These are phyloP conservation scores for Spilarctia lutea DNA, from an alignment of 2,888 invertebrate species.

Conservation along the genomic window DNA sequence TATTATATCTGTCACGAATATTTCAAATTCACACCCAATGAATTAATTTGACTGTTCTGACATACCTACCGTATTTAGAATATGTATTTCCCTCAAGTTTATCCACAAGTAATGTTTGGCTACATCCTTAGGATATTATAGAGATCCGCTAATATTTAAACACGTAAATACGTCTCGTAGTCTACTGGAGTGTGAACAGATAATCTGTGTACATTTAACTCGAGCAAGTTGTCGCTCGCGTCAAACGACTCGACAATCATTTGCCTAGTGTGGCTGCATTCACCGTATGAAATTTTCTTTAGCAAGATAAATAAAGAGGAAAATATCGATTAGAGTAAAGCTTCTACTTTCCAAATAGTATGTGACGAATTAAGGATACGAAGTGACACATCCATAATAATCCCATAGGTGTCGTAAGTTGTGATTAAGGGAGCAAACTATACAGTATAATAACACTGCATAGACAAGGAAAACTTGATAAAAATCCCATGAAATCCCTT, in stretches of 20 bases:
- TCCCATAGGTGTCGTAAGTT: too few relatives aligned
- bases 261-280: neutral
- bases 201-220: conserved; percentile 43
- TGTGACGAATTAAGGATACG: too few relatives aligned
- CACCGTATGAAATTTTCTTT: neutral
- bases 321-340: neutral
- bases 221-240: conserved; percentile 21
- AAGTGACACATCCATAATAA: too few relatives aligned
- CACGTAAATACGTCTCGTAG: conserved; percentile 6
- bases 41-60: neutral
- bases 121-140: conserved; percentile 8
- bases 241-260: conserved; percentile 40
- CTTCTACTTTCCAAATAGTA: neutral
- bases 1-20: neutral
- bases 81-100: neutral
- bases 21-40: neutral
- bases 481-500: too few relatives aligned
- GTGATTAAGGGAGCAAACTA: too few relatives aligned
- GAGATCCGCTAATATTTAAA: conserved; percentile 7
- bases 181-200: conserved; percentile 34
- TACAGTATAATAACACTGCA: too few relatives aligned
- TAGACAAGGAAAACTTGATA: too few relatives aligned
- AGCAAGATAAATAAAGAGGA: neutral
- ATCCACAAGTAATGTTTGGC: too few relatives aligned
- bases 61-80: neutral